Base-by-base conservation (phyloP, 2,797 vertebrate species). In the Strix occidentalis region DNA sequence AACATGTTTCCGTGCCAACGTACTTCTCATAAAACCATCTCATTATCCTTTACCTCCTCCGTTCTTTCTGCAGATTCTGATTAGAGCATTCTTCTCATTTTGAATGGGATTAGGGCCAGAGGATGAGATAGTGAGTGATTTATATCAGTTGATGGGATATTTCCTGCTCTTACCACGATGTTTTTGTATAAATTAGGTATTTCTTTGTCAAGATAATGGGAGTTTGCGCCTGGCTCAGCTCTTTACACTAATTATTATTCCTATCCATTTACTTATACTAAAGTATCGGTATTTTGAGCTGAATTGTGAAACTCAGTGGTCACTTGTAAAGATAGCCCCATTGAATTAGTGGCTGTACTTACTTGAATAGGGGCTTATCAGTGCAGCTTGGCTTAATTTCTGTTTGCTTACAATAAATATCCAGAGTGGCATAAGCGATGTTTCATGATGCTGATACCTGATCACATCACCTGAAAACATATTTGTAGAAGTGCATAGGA, bases 51-150 rank as follows among this genome's bases (percentile, higher is more conserved):
- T 80, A 77, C 37, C 29, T 85, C 45, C 48, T 87, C 48, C 6
- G 1, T 66, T 86, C 24, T 90, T 76, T 41, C 84, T 87, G 43
- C 60, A 92, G 48, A n/a, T 87, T 92, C 51, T 83, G 41, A 77
- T 87, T 80, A 70, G 54, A 93, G 10, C 35, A 48, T 83, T 83
- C 39, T 89, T 87, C 57, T 96, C 20, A 89, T 82, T 95, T 94
- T 82, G 43, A 80, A 74, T 74, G 78, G 60, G 64, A 74, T 77
- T 93, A 83, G 53, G 56, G 56, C 84, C 76, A 88, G 76, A 53
- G 23, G 54, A 89, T 87, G 71, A 92, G 37, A 70, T 72, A 79
- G 58, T 21, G 51, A 84, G 16, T 84, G 63, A 92, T 84, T 87
- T 82, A 18, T 56, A 60, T 80, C 39, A 84, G 35, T 41, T 90